Evolutionary conservation across 2,888 invertebrate species (phyloP), one percentile per base, ranked within the genome.

Genomic region (Ornithoptera priamus): DNA sequence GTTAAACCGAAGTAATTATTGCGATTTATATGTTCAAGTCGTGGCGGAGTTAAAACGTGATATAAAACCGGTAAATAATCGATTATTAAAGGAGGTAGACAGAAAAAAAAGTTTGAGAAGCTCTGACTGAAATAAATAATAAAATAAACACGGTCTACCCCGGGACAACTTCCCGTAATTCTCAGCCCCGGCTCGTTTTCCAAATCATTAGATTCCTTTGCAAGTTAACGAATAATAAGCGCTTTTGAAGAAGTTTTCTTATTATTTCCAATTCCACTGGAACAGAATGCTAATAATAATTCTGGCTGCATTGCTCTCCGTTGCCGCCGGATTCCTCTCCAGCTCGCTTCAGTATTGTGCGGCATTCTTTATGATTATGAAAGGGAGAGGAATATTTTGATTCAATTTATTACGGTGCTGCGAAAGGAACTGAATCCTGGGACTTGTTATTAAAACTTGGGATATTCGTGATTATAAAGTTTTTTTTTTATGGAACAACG

Each of bases 191-290:
- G 70, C 68, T 70, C 70, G 70, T 71, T 73, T 73, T 73, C 71
- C 73, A 63, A 71, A 71, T 70, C 73, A 73, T 71, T 69, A 68
- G 66, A 71, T 71, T 65, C 70, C 64, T 62, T 71, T 67, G 68
- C 65, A 67, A 69, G 62, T 42, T 42, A 24, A 62, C 65, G 62
- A 22, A 57, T 56, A 58, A 71, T 59, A 62, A 65, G 60, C 64
- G 66, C 72, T 70, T 72, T 70, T 24, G 70, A 70, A 24, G 17
- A 69, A 67, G 36, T 69, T 72, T 46, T 50, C 30, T 63, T 63
- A 59, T 59, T 65, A 36, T 65, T 68, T 63, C 62, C 59, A 42
- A 56, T 50, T 64, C 53, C 42, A 24, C 30, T 61, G 56, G 22
- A 53, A 65, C 17, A 56, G 65, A 71, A 67, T 36, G 69, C 71